Base-by-base conservation (phyloP, 1,140 invertebrate species). In the Lepidurus couesii region DNA sequence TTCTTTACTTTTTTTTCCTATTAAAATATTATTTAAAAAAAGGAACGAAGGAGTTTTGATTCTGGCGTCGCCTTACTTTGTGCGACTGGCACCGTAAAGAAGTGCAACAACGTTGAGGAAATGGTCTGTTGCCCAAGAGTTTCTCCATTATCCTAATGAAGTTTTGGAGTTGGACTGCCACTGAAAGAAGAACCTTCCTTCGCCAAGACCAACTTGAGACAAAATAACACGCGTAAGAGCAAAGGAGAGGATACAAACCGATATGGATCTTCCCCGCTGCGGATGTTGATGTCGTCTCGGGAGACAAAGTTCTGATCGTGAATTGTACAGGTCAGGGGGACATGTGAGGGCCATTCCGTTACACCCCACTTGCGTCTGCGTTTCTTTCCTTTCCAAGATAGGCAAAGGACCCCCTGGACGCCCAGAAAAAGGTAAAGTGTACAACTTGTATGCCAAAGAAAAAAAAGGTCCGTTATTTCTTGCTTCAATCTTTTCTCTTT, bases 291-390 rank as follows among this genome's bases (percentile, higher is more conserved):
- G 53, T 65, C 53, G 53, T 65, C 53, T 65, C 53, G 53, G 21
- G 53, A 65, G 53, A 65, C 53, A 65, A 65, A 65, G 53, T 65
- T 65, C 53, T 65, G 53, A 65, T 65, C 53, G 53, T 65, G 53
- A 65, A 65, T 65, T 21, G 53, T 65, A 65, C 53, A 65, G 53
- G 53, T 65, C 53, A 65, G 53, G 53, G 34, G n/a, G 53, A 65
- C 53, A 21, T 65, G 53, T 65, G 53, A 65, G 53, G 21, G 16
- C 53, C 53, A 65, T 65, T 65, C 53, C 53, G 53, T 65, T 65
- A 16, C 53, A 65, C 53, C 53, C 53, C 53, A 65, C 53, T 65
- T 65, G 53, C 53, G 16, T 65, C 13, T 13, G 53, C 53, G 34
- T 34, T 34, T 34, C 34, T 34, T 34, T 34, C 21, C 53, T 65